Evolutionary conservation across 2,888 invertebrate genomes (phyloP).

Genomic region (Griposia aprilina): DNA sequence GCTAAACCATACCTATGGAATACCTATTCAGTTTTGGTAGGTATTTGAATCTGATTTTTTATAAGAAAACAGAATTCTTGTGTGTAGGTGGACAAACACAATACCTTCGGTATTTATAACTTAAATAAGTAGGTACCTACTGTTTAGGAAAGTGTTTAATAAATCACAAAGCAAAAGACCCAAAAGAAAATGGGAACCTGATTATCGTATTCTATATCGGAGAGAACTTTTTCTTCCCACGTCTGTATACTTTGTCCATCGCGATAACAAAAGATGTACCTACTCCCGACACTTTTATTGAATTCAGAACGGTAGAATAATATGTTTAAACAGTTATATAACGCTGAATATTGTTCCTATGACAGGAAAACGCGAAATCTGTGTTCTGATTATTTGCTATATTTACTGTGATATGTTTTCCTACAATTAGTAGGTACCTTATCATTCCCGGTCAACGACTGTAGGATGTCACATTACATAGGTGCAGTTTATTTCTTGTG

Average conservation of each 20-base stretch:
- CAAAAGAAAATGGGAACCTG: conserved; percentile 39
- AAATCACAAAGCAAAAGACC: conserved; percentile 38
- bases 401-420: conserved; percentile 34
- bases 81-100: not conserved
- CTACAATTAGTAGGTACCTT: conserved; percentile 23
- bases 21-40: not conserved
- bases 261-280: conserved; percentile 35
- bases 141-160: conserved; percentile 20
- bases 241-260: conserved; percentile 17
- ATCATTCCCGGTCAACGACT: conserved; percentile 12
- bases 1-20: not conserved
- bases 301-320: conserved; percentile 18
- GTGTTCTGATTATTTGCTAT: conserved; percentile 34
- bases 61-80: not conserved
- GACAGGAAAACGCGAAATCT: conserved; percentile 39
- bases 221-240: conserved; percentile 22
- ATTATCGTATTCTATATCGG: conserved; percentile 36
- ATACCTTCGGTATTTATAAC: not conserved
- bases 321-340: conserved; percentile 19
- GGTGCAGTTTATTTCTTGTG: conserved; percentile 28
- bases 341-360: conserved; percentile 21
- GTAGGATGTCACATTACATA: conserved; percentile 31
- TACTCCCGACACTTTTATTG: conserved; percentile 28
- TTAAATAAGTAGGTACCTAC: not conserved
- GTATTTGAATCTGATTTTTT: not conserved